These are phyloP conservation scores for Lytechinus pictus DNA, from an alignment of 35 echinoderm and acorn worm species.

Conservation along the genomic window DNA sequence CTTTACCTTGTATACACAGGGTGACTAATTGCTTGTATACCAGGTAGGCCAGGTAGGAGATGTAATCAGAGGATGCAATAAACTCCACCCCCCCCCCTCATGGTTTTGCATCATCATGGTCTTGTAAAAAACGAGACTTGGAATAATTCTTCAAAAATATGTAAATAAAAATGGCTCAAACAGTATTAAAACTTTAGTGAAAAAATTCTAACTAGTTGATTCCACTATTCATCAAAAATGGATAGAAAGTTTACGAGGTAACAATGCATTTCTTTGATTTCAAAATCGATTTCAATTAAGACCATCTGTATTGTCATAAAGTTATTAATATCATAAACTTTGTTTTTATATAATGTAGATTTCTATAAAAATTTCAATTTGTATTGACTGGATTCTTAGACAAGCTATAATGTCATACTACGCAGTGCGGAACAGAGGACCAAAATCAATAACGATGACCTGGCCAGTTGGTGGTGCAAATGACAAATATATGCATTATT, in stretches of 20 bases:
- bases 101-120: background rate
- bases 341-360: too few relatives aligned
- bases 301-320: too few relatives aligned
- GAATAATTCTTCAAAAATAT: background rate
- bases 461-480: background rate
- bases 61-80: background rate
- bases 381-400: background rate
- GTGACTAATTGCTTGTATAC: constrained; percentile 12
- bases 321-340: too few relatives aligned
- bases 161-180: background rate
- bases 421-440: background rate
- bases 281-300: too few relatives aligned
- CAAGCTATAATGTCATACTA: background rate
- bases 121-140: background rate
- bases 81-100: background rate
- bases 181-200: too few relatives aligned
- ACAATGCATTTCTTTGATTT: too few relatives aligned
- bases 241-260: too few relatives aligned
- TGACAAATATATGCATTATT: constrained; percentile 19
- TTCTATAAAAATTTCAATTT: too few relatives aligned
- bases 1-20: background rate
- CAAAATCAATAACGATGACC: background rate
- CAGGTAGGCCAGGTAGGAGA: background rate
- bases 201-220: too few relatives aligned
- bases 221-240: too few relatives aligned